Conservation (phyloP, 2,113 vertebrate species). For the Spermophilus dauricus region DNA sequence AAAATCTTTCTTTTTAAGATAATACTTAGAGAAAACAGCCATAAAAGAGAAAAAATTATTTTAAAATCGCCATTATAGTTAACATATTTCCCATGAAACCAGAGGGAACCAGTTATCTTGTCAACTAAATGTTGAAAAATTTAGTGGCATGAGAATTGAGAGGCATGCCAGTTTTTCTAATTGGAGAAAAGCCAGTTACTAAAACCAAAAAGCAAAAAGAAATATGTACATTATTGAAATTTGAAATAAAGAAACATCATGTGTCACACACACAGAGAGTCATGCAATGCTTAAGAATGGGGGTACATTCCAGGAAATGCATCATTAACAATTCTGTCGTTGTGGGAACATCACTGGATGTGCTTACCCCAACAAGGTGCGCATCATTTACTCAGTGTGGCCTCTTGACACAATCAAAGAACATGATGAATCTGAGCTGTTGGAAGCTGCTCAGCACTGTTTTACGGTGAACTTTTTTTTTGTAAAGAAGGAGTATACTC, state of each 20-base stretch:
- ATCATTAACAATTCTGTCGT: background rate
- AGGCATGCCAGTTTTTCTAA: background rate
- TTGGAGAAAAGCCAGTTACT: background rate
- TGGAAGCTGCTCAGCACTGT: background rate
- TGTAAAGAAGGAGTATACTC: background rate
- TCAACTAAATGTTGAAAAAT: background rate
- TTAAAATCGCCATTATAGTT: background rate
- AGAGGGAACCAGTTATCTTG: background rate
- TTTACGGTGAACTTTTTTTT: background rate
- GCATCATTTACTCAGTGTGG: background rate
- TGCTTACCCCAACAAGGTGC: background rate
- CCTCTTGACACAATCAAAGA: background rate
- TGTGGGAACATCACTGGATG: background rate
- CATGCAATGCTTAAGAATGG: background rate
- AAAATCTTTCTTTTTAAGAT: background rate
- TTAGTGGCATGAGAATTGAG: background rate
- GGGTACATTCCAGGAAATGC: background rate
- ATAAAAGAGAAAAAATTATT: background rate
- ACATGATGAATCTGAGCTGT: background rate
- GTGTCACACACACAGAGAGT: background rate
- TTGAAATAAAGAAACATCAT: background rate
- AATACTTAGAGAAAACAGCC: background rate
- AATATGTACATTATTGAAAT: background rate
- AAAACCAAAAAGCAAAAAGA: background rate
- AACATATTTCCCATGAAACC: background rate